Base-by-base conservation (phyloP, 1,140 invertebrate species). In the Aphaenogaster ashmeadi region DNA sequence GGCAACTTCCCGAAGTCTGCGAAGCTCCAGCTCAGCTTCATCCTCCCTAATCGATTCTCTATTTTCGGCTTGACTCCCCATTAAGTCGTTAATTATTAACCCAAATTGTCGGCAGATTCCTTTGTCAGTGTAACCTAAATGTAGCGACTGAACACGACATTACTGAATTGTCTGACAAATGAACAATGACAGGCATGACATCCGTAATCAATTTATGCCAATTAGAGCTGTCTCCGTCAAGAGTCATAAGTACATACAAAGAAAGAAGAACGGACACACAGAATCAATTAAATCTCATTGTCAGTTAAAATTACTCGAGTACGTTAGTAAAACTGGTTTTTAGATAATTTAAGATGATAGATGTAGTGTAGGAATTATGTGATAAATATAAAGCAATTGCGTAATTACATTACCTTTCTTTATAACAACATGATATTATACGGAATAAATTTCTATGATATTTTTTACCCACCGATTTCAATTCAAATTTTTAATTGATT, bases 1-100 rank as follows among this genome's bases (percentile, higher is more conserved):
- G 33, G 92, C 94, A 66, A 91, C 87, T 88, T 93, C 91, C 44
- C 86, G 91, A 62, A 94, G 89, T 66, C 86, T 93, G 13, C 66
- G 62, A 66, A 94, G 85, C 66, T 94, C 92, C 58, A 88, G 21
- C 11, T 56, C 60, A 0, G 38, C 36, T 21, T 56, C 64, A n/a
- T 84, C 64, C 0, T 52, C 11, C 1, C 15, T 21, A 15, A 47
- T 84, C 54, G 47, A 21, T 13, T 66, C n/a, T 36, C 15, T 9
- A 2, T 38, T 9, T 71, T 8, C 33, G 27, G 33, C n/a, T 54
- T 52, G 21, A 41, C 33, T 72, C 47, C 21, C 72, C 64, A 88
- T 88, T 64, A 44, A 52, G 9, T 60, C 69, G 1, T 75, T 84
- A 75, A 74, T 62, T 60, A 84, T 60, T 84, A 36, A 75, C 27